Percentiles rank a stretch among this genome's conserved stretches.
Conservation (phyloP, 1,140 invertebrate species). For the Drosophila sp. region DNA sequence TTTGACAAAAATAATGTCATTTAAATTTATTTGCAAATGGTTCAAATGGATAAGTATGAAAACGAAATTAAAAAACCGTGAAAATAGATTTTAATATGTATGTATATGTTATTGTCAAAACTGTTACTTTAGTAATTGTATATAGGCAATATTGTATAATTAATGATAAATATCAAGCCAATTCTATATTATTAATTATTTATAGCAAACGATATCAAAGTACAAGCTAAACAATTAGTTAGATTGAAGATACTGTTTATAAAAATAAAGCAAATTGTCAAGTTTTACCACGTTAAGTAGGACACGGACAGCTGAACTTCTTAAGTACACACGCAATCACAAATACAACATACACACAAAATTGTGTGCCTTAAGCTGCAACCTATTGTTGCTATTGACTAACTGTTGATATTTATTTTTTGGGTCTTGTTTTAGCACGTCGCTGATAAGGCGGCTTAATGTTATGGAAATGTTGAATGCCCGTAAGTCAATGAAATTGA, state of each 20-base stretch:
- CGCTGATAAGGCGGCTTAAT: conserved; percentile 43
- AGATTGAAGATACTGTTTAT: conserved; percentile 9
- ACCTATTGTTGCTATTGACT: conserved; percentile 9
- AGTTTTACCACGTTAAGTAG: conserved; percentile 17
- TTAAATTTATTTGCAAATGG: too few relatives aligned
- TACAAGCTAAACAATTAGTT: conserved; percentile 10
- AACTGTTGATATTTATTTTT: conserved; percentile 7
- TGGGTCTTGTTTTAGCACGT: conserved; percentile 33
- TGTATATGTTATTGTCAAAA: too few relatives aligned
- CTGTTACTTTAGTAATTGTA: neutral
- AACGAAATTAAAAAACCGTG: too few relatives aligned
- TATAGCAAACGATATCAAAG: conserved; percentile 12
- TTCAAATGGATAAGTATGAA: too few relatives aligned
- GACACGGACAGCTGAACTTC: conserved; percentile 12
- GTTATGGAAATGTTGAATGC: conserved; percentile 9
- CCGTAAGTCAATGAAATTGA: conserved; percentile 21
- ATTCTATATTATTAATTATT: conserved; percentile 2
- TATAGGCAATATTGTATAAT: neutral
- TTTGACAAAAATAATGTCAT: too few relatives aligned
- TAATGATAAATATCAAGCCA: neutral
- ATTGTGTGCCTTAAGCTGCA: conserved; percentile 3
- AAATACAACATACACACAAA: neutral
- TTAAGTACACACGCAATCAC: neutral
- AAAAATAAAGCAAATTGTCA: conserved; percentile 1
- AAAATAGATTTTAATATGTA: too few relatives aligned